These are phyloP conservation scores for Microctenopoma steveboyesi DNA, from an alignment of 2,797 vertebrate species.

Conservation along the genomic window DNA sequence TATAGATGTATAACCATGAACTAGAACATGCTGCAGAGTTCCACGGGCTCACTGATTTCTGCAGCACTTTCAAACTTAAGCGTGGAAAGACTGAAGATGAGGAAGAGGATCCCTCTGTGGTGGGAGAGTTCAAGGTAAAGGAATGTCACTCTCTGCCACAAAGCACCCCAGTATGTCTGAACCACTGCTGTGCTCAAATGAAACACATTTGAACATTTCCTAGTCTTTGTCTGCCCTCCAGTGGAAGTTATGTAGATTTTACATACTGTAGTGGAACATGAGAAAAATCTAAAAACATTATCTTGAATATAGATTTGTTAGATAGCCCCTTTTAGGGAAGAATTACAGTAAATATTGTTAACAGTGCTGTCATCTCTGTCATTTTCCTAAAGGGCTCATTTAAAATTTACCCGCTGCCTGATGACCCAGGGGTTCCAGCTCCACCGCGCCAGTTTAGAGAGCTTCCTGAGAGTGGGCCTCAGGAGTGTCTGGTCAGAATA, in stretches of 20 bases:
- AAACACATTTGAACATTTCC: neutral
- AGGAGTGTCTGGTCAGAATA: slow-evolving; percentile 94
- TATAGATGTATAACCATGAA: slow-evolving; percentile 88
- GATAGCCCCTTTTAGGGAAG: neutral
- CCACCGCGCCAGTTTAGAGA: slow-evolving; percentile 94
- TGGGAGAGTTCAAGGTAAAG: slow-evolving; percentile 96
- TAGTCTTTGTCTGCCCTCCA: slow-evolving; percentile 63
- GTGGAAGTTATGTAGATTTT: slow-evolving; percentile 44
- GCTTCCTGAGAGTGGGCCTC: slow-evolving; percentile 92
- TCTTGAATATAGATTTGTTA: neutral
- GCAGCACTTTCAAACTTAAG: slow-evolving; percentile 92
- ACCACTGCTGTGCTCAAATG: neutral
- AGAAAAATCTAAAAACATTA: no score
- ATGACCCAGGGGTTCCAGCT: slow-evolving; percentile 85
- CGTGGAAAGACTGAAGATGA: slow-evolving; percentile 90
- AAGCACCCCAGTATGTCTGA: neutral
- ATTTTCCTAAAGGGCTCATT: slow-evolving; percentile 88
- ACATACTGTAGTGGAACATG: no score
- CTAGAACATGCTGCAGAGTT: slow-evolving; percentile 90
- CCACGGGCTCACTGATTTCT: slow-evolving; percentile 93
- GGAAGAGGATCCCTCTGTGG: slow-evolving; percentile 92
- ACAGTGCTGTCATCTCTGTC: neutral
- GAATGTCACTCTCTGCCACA: neutral
- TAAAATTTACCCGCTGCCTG: slow-evolving; percentile 90
- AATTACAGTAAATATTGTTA: neutral